Evolutionary conservation across 37 sponge, comb jelly and placozoan species (phyloP).

Genomic region (Diacarnus erythraeanus): DNA sequence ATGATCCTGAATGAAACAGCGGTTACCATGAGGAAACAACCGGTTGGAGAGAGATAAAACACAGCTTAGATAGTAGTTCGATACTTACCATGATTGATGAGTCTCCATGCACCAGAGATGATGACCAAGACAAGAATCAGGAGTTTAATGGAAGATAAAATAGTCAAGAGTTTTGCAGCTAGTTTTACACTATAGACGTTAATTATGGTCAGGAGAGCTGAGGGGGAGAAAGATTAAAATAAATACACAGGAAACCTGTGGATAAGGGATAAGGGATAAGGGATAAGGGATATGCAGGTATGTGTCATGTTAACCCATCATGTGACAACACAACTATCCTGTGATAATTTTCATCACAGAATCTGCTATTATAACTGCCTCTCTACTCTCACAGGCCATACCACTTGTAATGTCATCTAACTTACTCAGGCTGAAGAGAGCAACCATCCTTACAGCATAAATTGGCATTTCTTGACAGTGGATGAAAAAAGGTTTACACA

Average conservation of each 20-base stretch:
- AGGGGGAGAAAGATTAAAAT: background rate
- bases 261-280: too few species aligned
- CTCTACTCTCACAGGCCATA: too few species aligned
- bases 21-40: background rate
- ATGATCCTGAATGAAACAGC: background rate
- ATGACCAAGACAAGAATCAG: slow-evolving; percentile 32
- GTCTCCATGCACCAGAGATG: slow-evolving; percentile 26
- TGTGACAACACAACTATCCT: background rate
- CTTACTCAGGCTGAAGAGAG: slow-evolving; percentile 1
- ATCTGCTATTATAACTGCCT: too few species aligned
- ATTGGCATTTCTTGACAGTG: slow-evolving; percentile 24
- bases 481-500: slow-evolving; percentile 44
- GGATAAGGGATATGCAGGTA: too few species aligned
- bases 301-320: too few species aligned
- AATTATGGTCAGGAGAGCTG: slow-evolving; percentile 1
- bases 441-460: background rate
- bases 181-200: slow-evolving; percentile 44
- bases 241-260: too few species aligned
- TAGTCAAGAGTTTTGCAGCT: slow-evolving; percentile 23
- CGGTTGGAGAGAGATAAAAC: too few species aligned
- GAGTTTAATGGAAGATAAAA: slow-evolving; percentile 26
- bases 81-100: slow-evolving; percentile 19
- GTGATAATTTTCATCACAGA: too few species aligned
- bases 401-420: background rate
- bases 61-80: background rate